Evolutionary conservation across 2,797 vertebrate species (phyloP), one percentile per base, ranked within the genome.

Genomic region (Acrossocheilus wenchowensis): DNA sequence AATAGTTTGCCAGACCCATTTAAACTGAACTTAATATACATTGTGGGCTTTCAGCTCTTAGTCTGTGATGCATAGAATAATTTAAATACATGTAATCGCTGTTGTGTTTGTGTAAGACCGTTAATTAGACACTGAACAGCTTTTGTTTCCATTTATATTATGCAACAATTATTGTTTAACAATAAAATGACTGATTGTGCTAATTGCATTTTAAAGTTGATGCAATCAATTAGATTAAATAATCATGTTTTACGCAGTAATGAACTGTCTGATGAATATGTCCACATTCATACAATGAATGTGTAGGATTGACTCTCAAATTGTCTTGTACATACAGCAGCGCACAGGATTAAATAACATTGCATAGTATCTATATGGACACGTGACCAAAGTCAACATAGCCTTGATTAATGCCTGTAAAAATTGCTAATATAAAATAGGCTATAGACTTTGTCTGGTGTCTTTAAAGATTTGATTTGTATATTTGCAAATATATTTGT

Each of bases 401-500:
- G 69, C 19, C 9, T 72, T 72, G 69, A 43, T n/a, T 75, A 52
- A 52, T 52, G 45, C 26, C 3, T 75, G 45, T 41, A 39, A 75
- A 26, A 2, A 26, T n/a, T 41, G 7, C 12, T 43, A 19, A 23
- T 72, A 41, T 30, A 81, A 81, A 21, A 21, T 2, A 71, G 39
- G 39, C 39, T 6, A 43, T n/a, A 78, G 12, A 41, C 12, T 57
- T 78, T 39, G 34, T 8, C 21, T 78, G 21, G 34, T 78, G 12
- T 57, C 23, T 78, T 78, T 17, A 41, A 78, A 57, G 6, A 39
- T 78, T 78, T 0, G 0, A 41, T n/a, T 41, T 39, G 50, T n/a
- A 52, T n/a, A 52, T 54, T 30, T 36, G 78, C 17, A 66, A 34
- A 80, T 8, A 43, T 64, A 80, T 50, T 82, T 82, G 23, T 78